Evolutionary conservation across 2,888 invertebrate genomes (phyloP).

Genomic region (Drosophila helvetica): DNA sequence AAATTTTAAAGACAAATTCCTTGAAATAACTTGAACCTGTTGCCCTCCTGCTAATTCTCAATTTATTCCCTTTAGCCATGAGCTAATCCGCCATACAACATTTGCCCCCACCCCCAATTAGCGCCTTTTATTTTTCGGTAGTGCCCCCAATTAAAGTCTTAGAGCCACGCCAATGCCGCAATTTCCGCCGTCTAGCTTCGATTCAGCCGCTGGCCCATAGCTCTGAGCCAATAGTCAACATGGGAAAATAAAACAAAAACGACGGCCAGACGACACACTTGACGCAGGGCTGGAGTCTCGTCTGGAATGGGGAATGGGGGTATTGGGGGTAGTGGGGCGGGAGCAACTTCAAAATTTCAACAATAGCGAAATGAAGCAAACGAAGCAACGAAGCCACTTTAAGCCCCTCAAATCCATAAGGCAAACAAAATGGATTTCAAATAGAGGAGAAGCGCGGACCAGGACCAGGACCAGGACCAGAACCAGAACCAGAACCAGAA

Average conservation of each 20-base stretch:
- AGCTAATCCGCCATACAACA: constrained; percentile 22
- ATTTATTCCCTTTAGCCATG: background rate
- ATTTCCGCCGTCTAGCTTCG: constrained; percentile 30
- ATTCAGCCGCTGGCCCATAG: constrained; percentile 70
- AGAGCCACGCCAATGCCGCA: constrained; percentile 24
- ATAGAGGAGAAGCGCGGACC: constrained; percentile 60
- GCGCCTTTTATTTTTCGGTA: constrained; percentile 45
- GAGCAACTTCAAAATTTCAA: constrained; percentile 72
- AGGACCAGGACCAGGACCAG: constrained; percentile 47
- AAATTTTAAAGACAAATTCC: no score
- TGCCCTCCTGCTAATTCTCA: constrained; percentile 6
- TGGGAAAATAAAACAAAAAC: constrained; percentile 74
- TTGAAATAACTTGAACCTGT: constrained; percentile 9
- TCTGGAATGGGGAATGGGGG: background rate
- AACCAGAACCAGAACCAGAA: constrained; percentile 3
- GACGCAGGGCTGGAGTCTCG: constrained; percentile 35
- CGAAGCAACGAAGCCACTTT: constrained; percentile 82
- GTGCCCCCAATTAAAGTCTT: constrained; percentile 70
- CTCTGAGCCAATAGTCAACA: constrained; percentile 78
- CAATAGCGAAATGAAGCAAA: constrained; percentile 79
- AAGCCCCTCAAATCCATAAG: constrained; percentile 83
- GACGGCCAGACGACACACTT: constrained; percentile 59
- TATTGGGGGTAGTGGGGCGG: constrained; percentile 9
- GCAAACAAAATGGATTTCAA: constrained; percentile 82
- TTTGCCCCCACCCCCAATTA: constrained; percentile 40